Evolutionary conservation across 1,140 invertebrate species (phyloP), one percentile per base, ranked within the genome.

Genomic region (Ruditapes philippinarum): DNA sequence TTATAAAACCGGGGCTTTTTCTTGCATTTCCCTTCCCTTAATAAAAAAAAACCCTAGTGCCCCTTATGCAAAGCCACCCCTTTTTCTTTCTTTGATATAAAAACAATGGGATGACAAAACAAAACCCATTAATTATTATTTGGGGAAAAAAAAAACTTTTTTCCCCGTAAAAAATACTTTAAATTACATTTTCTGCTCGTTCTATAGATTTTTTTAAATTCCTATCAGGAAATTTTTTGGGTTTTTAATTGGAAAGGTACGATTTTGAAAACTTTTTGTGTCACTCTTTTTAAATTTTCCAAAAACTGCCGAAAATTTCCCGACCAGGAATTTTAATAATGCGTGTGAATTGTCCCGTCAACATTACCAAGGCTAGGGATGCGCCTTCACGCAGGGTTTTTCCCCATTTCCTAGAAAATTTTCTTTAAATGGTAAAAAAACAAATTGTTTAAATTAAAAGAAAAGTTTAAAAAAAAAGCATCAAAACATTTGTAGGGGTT

Each of bases 261-360:
- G 40, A 36, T 76, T 19, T 28, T 2, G 33, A 36, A n/a, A 38
- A 76, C 12, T 14, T 45, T 1, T n/a, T 45, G 38, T 45, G 5
- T 45, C 42, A 14, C 12, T 78, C 74, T 14, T 25, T 45, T 7
- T 49, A 42, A 9, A 78, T n/a, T 51, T 78, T 78, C 38, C 36
- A 25, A 25, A 42, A 25, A 3, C 28, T 22, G 45, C 38, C 74
- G 28, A 45, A n/a, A 25, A n/a, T 40, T 25, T 45, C 38, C 74
- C 74, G 38, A 36, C 28, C 28, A 45, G 14, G 14, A 45, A 5
- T 45, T 22, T 31, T 17, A 22, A 78, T 40, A 28, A 78, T 78
- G n/a, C 45, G 17, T 45, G 74, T 78, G 74, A 78, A 78, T 25
- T 78, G 74, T n/a, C 38, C 38, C 51, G 45, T 78, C 74, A 22